A percentile compares a stretch with the other conserved stretches of the same genome.
Evolutionary conservation across 2,113 vertebrate genomes (phyloP).

Genomic region (Tetraodon nigroviridis): DNA sequence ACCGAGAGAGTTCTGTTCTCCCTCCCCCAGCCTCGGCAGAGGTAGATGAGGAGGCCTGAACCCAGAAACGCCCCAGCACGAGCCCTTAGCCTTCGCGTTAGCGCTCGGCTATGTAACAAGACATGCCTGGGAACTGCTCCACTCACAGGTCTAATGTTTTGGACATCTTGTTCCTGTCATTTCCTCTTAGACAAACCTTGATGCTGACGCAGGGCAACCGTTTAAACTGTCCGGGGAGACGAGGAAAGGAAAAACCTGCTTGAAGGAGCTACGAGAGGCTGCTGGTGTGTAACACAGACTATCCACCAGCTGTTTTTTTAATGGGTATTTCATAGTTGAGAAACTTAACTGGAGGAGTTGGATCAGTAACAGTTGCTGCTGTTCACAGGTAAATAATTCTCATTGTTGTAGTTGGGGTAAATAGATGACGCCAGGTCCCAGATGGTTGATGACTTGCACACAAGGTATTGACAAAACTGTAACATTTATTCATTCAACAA

Average conservation of each 20-base stretch:
- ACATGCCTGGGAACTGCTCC: conserved; percentile 61
- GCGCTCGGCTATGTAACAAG: conserved; percentile 53
- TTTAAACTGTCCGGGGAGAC: conserved; percentile 43
- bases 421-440: too few species aligned
- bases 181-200: conserved; percentile 59
- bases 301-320: conserved; percentile 59
- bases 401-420: too few species aligned
- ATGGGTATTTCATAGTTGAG: conserved; percentile 40
- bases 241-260: conserved; percentile 10
- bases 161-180: conserved; percentile 68
- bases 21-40: conserved; percentile 12
- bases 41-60: conserved; percentile 14
- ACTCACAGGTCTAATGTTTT: conserved; percentile 69
- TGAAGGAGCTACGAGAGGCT: conserved; percentile 21
- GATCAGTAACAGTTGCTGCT: conserved; percentile 5
- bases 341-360: conserved; percentile 28
- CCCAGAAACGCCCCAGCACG: conserved; percentile 28
- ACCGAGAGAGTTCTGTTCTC: conserved; percentile 18
- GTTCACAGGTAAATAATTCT: not conserved
- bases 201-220: conserved; percentile 46
- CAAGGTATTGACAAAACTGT: too few species aligned
- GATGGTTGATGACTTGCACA: too few species aligned
- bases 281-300: conserved; percentile 30
- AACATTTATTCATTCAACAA: too few species aligned
- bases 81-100: conserved; percentile 41